Base-by-base conservation (phyloP, 2,113 vertebrate genomes). In the Zeus faber region DNA sequence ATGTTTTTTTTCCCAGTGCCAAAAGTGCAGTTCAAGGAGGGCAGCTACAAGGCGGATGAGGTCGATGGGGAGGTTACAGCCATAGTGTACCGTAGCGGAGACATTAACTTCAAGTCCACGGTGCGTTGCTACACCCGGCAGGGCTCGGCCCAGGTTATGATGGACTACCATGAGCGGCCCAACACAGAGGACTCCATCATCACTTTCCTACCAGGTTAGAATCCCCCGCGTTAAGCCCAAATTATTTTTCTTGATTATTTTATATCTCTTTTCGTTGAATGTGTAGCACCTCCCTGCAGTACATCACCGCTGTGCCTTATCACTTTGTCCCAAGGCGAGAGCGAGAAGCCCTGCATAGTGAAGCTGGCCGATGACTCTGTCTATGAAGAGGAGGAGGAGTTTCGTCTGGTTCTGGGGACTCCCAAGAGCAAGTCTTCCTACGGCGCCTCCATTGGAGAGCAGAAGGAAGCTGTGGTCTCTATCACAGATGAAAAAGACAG, bases 401-500 rank as follows among this genome's bases (percentile, higher is more conserved):
- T 93, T 53, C 86, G 89, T 8, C 67, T 93, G 48, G 65, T 92
- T 39, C 84, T 93, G 66, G 91, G 91, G 41, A 78, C 73, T 2
- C 85, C 91, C 6, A 88, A 89, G 77, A 92, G 90, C 82, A 83
- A 88, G 58, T 91, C 90, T 9, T 25, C 56, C 0, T 92, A 89
- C 23, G 91, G 91, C 50, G 90, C 89, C 3, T 76, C 83, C 2
- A 11, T 91, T 3, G 91, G 91, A 31, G 89, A 92, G 40, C 89
- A 85, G 79, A 91, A 92, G 68, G 92, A 93, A 29, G 71, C 85
- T 0, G 5, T 90, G 64, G 71, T 93, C 73, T 91, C 85, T 33
- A 74, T 92, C 67, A 92, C 90, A 1, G 91, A 93, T 69, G 77
- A 84, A 48, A 92, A 92, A 70, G 92, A 93, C 81, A 92, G 92